These are phyloP conservation scores for Eucriotettix oculatus DNA, from an alignment of 2,888 invertebrate genomes.

Conservation along the genomic window DNA sequence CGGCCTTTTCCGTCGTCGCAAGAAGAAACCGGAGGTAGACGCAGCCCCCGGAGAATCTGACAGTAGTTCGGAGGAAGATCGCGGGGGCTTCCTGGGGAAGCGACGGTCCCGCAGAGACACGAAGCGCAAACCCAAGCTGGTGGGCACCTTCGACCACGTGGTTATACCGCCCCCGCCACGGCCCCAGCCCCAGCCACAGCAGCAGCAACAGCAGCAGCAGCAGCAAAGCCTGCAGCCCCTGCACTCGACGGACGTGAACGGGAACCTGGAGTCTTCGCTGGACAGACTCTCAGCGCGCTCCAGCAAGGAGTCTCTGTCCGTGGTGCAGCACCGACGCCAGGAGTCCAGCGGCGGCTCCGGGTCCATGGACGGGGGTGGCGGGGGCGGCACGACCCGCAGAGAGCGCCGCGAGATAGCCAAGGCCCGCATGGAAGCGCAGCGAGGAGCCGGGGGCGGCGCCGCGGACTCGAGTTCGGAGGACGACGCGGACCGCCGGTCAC, in stretches of 20 bases:
- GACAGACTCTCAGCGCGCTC: conserved; percentile 21
- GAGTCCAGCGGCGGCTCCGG: conserved; percentile 26
- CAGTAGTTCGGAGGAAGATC: conserved; percentile 29
- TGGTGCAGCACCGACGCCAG: not conserved
- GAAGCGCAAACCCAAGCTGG: conserved; percentile 31
- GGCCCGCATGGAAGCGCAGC: conserved; percentile 47
- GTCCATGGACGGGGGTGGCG: conserved; percentile 31
- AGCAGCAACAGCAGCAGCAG: conserved; percentile 1
- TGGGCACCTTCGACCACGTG: conserved; percentile 49
- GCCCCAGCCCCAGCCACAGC: conserved; percentile 1
- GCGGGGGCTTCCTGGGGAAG: conserved; percentile 24
- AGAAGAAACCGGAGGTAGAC: conserved; percentile 45
- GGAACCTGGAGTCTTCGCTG: conserved; percentile 22
- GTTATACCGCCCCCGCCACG: conserved; percentile 24
- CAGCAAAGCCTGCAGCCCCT: no score
- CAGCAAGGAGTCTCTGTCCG: not conserved
- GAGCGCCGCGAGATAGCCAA: conserved; percentile 41
- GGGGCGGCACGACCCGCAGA: conserved; percentile 39
- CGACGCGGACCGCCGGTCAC: conserved; percentile 28
- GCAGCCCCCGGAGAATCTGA: conserved; percentile 43
- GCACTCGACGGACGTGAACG: not conserved
- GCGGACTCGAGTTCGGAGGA: conserved; percentile 21
- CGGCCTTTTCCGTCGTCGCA: conserved; percentile 46
- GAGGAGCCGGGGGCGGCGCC: conserved; percentile 35
- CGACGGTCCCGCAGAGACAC: conserved; percentile 23